Conservation (phyloP, 2,888 invertebrate species). For the Mythimna lalbum region DNA sequence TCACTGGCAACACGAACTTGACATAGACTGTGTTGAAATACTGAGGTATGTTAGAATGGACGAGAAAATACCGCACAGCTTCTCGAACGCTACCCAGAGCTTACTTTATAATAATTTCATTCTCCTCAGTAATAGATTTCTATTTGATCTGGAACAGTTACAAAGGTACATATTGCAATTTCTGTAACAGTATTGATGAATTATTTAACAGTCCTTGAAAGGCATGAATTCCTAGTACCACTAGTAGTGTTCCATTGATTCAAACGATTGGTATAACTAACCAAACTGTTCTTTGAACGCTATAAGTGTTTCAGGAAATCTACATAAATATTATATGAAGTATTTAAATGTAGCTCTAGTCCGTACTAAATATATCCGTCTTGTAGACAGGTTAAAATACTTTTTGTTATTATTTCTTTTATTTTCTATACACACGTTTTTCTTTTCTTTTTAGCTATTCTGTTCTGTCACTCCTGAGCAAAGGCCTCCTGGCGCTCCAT, state of each 20-base stretch:
- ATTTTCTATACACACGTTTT: too few species aligned
- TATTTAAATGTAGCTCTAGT: background rate
- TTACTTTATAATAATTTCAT: constrained; percentile 2
- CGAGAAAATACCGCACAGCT: too few species aligned
- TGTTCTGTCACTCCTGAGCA: too few species aligned
- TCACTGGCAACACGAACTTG: too few species aligned
- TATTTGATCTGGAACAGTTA: background rate
- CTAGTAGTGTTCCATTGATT: constrained; percentile 31
- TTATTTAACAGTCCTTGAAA: constrained; percentile 46
- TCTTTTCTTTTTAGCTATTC: too few species aligned
- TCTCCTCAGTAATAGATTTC: background rate
- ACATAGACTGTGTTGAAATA: too few species aligned
- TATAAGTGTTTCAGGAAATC: constrained; percentile 25
- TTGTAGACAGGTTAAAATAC: background rate
- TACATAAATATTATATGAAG: constrained; percentile 6
- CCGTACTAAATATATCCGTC: background rate
- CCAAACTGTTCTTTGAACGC: constrained; percentile 14
- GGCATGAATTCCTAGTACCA: constrained; percentile 48
- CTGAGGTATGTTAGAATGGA: too few species aligned
- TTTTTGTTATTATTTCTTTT: background rate
- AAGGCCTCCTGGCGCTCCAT: too few species aligned
- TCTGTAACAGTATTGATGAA: constrained; percentile 37
- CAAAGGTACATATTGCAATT: constrained; percentile 31
- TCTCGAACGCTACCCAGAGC: too few species aligned
- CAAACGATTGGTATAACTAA: constrained; percentile 18